Conservation (phyloP, 2,113 vertebrate genomes). For the Oncorhynchus tshawytscha region DNA sequence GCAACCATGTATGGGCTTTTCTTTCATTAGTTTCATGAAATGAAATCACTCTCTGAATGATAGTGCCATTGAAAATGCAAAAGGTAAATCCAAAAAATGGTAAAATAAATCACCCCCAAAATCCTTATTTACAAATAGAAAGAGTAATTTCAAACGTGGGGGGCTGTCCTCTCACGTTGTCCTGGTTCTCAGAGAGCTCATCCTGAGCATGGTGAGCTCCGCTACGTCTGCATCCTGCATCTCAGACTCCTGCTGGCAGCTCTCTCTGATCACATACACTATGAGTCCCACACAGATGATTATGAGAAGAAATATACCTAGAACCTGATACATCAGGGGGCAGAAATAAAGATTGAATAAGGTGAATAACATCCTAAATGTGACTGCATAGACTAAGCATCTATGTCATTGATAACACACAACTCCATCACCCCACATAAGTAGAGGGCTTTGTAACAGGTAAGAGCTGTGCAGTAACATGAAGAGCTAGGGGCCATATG, state of each 20-base stretch:
- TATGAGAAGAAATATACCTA: conserved; percentile 73
- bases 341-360: conserved; percentile 29
- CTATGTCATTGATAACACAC: background rate
- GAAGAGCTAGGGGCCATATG: too few species aligned
- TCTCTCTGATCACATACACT: conserved; percentile 72
- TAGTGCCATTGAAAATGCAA: background rate
- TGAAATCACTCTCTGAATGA: too few species aligned
- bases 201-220: conserved; percentile 67
- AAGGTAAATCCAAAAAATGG: background rate
- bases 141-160: conserved; percentile 11
- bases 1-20: too few species aligned
- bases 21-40: too few species aligned
- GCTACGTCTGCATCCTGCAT: conserved; percentile 67
- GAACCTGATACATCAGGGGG: conserved; percentile 59
- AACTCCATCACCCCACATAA: background rate
- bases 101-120: background rate
- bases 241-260: conserved; percentile 66
- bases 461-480: background rate
- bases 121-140: background rate
- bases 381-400: background rate
- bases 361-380: background rate
- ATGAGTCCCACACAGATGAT: conserved; percentile 75
- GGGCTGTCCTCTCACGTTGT: conserved; percentile 56
- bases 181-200: conserved; percentile 64
- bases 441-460: background rate